Percentiles rank a stretch among this genome's conserved stretches.
Evolutionary conservation across 2,888 invertebrate species (phyloP).

Genomic region (Tiliacea citrago): DNA sequence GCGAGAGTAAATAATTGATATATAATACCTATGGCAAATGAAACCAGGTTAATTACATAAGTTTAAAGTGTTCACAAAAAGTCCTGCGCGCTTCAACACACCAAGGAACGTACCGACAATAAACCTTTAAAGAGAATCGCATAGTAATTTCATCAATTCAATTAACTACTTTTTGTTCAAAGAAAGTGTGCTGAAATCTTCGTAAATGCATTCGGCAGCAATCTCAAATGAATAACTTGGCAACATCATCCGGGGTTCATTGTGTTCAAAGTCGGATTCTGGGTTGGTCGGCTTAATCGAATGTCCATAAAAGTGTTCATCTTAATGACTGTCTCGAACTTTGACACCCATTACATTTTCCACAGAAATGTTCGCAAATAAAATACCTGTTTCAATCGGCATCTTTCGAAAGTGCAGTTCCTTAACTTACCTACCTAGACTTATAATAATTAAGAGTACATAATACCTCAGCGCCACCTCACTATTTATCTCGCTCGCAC

Average conservation of each 20-base stretch:
- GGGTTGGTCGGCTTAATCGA: slow-evolving; percentile 33
- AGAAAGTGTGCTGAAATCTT: slow-evolving; percentile 52
- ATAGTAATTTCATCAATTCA: slow-evolving; percentile 49
- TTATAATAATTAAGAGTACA: background rate
- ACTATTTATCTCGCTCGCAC: no score
- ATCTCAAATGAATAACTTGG: slow-evolving; percentile 43
- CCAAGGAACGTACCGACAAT: slow-evolving; percentile 30
- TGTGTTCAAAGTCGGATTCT: slow-evolving; percentile 40
- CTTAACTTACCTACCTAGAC: background rate
- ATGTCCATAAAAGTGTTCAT: slow-evolving; percentile 11
- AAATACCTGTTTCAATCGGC: background rate
- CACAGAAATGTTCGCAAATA: background rate
- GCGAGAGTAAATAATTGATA: slow-evolving; percentile 68
- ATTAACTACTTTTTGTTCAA: slow-evolving; percentile 55
- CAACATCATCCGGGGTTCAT: slow-evolving; percentile 20
- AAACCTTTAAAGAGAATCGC: slow-evolving; percentile 35
- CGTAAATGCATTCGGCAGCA: slow-evolving; percentile 23
- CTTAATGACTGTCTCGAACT: slow-evolving; percentile 40
- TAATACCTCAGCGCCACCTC: no score
- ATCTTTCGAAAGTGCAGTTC: slow-evolving; percentile 4
- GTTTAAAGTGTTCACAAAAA: slow-evolving; percentile 66
- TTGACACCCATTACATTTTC: slow-evolving; percentile 21
- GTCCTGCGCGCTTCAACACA: slow-evolving; percentile 55
- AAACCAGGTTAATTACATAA: slow-evolving; percentile 80
- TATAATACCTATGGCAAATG: slow-evolving; percentile 76